Evolutionary conservation across 2,113 vertebrate genomes (phyloP), one percentile per base, ranked within the genome.

Genomic region (Ophiodon elongatus): DNA sequence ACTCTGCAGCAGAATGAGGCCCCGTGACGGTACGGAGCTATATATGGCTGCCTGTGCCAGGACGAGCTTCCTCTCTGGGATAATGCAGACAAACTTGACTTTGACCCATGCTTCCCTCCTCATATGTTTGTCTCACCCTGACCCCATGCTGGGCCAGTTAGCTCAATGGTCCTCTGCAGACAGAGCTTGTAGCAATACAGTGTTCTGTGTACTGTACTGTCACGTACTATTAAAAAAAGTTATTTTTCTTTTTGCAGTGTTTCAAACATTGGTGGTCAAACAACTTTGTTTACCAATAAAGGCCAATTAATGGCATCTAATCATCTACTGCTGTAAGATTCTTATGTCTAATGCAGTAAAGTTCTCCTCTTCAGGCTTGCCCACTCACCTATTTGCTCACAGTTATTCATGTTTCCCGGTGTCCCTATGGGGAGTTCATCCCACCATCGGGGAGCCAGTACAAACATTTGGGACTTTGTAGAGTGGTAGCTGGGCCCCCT

Each of bases 31-130:
- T 73, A 33, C 1, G 15, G 37, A 65, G 71, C 66, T 6, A 2
- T 50, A 50, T 7, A 21, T 23, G 67, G 37, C 21, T 69, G 8
- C 23, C 13, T 17, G 37, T 27, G 45, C 39, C 37, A 43, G 56
- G 47, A 39, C 59, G 50, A 9, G 54, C 41, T 68, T 7, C 63
- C 45, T 71, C 60, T 60, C 17, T 19, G 0, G n/a, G 62, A 54
- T 45, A 7, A 69, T 73, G 21, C 54, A 70, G 33, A 39, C 45
- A 41, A 63, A 60, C 52, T 56, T 60, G 43, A 56, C 35, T 56
- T 33, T n/a, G 39, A 37, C 10, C 9, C 2, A 1, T 50, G 29
- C 50, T 19, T 9, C 23, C 11, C 37, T 13, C 14, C 17, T 4
- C 4, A 17, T 21, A n/a, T 4, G 52, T 29, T 25, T 19, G 8